Evolutionary conservation across 2,797 vertebrate species (phyloP).

Genomic region (Sparidentex hasta): DNA sequence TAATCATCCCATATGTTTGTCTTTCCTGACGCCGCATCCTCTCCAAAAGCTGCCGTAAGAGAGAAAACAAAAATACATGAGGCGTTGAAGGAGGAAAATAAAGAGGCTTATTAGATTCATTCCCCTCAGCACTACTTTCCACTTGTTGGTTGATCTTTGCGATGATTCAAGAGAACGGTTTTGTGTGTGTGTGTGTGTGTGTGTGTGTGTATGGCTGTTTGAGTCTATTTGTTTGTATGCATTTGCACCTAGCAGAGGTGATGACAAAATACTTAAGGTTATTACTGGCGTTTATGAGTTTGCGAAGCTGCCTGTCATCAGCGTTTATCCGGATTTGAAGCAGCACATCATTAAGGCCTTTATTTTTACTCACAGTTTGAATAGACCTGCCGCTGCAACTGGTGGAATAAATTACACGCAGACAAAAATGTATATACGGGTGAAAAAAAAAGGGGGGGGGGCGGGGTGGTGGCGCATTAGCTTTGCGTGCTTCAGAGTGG

Average conservation of each 20-base stretch:
- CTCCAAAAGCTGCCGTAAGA: slow-evolving; percentile 82
- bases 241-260: slow-evolving; percentile 54
- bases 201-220: slow-evolving; percentile 34
- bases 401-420: slow-evolving; percentile 25
- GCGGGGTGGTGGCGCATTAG: slow-evolving; percentile 10
- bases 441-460: neutral
- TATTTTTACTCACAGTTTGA: slow-evolving; percentile 4
- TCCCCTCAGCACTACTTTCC: slow-evolving; percentile 74
- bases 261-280: slow-evolving; percentile 67
- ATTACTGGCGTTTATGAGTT: slow-evolving; percentile 60
- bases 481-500: slow-evolving; percentile 33
- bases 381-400: slow-evolving; percentile 14
- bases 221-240: slow-evolving; percentile 63
- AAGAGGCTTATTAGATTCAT: slow-evolving; percentile 77
- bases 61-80: slow-evolving; percentile 80
- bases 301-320: slow-evolving; percentile 37
- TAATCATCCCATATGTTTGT: slow-evolving; percentile 83
- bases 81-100: slow-evolving; percentile 74
- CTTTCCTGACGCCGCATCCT: slow-evolving; percentile 82
- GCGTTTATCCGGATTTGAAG: slow-evolving; percentile 12
- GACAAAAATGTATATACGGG: slow-evolving; percentile 26
- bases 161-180: slow-evolving; percentile 61
- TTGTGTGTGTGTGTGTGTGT: slow-evolving; percentile 28
- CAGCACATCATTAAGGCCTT: slow-evolving; percentile 6
- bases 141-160: slow-evolving; percentile 55